Evolutionary conservation across 1,140 invertebrate genomes (phyloP).

Genomic region (Drosophila erecta): DNA sequence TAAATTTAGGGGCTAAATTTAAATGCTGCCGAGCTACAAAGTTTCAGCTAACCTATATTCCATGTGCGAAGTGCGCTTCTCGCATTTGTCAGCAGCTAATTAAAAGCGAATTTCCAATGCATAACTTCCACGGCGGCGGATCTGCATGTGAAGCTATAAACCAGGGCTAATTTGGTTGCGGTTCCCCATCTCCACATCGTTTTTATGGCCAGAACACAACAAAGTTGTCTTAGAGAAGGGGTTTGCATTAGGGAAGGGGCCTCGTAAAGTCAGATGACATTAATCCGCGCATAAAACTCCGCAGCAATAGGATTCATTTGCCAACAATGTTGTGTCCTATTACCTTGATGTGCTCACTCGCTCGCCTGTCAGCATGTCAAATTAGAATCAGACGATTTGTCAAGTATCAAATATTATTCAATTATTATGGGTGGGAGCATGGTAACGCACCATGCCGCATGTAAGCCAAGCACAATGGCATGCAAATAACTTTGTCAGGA

Average conservation of each 20-base stretch:
- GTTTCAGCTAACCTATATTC: slow-evolving; percentile 68
- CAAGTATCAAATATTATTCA: slow-evolving; percentile 83
- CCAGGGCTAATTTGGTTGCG: slow-evolving; percentile 67
- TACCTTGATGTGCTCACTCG: slow-evolving; percentile 37
- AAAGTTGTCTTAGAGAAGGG: slow-evolving; percentile 53
- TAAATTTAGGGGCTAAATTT: slow-evolving; percentile 60
- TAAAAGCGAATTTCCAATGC: slow-evolving; percentile 76
- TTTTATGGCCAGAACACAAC: slow-evolving; percentile 62
- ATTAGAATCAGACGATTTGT: slow-evolving; percentile 81
- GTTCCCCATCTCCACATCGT: slow-evolving; percentile 41
- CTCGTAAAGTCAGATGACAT: slow-evolving; percentile 72
- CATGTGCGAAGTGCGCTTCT: slow-evolving; percentile 19
- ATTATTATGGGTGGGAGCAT: slow-evolving; percentile 65
- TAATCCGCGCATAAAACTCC: slow-evolving; percentile 64
- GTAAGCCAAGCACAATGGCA: slow-evolving; percentile 42
- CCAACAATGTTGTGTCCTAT: slow-evolving; percentile 42
- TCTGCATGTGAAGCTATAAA: slow-evolving; percentile 65
- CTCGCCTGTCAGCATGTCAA: slow-evolving; percentile 69
- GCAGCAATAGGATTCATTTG: slow-evolving; percentile 41
- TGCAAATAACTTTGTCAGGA: slow-evolving; percentile 71
- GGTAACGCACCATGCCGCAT: background rate
- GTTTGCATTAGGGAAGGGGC: slow-evolving; percentile 42
- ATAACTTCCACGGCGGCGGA: slow-evolving; percentile 71
- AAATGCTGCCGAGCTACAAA: slow-evolving; percentile 68
- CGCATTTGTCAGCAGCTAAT: slow-evolving; percentile 78